These are phyloP conservation scores for Myathropa florea DNA, from an alignment of 2,888 invertebrate genomes.

Conservation along the genomic window DNA sequence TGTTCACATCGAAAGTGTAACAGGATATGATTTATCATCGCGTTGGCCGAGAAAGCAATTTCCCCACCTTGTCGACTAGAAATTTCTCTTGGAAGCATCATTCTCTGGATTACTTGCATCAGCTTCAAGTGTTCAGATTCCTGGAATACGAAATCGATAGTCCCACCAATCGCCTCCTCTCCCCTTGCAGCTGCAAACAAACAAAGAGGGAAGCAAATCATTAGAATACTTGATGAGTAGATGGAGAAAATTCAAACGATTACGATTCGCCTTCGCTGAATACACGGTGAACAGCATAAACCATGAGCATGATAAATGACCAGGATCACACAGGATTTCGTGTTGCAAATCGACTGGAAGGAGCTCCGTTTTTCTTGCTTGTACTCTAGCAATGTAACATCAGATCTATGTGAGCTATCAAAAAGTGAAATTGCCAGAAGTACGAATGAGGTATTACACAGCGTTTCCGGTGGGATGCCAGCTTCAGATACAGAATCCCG, in stretches of 20 bases:
- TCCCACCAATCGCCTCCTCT: not conserved
- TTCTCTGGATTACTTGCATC: not conserved
- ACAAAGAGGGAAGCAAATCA: slow-evolving; percentile 37
- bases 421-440: slow-evolving; percentile 42
- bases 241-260: slow-evolving; percentile 43
- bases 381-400: not conserved
- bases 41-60: not conserved
- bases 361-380: slow-evolving; percentile 1
- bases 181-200: not conserved
- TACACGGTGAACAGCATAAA: slow-evolving; percentile 15
- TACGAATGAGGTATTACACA: slow-evolving; percentile 50
- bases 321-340: slow-evolving; percentile 34
- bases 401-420: slow-evolving; percentile 9
- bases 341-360: slow-evolving; percentile 38
- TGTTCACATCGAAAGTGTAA: not conserved
- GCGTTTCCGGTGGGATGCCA: slow-evolving; percentile 6
- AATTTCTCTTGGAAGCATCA: not conserved
- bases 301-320: slow-evolving; percentile 66
- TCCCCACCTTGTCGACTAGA: not conserved
- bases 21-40: slow-evolving; percentile 3
- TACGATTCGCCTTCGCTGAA: slow-evolving; percentile 34
- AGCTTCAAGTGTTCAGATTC: not conserved
- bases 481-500: not conserved
- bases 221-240: slow-evolving; percentile 68
- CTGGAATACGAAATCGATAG: not conserved